Evolutionary conservation across 1,140 invertebrate species (phyloP), one percentile per base, ranked within the genome.

Genomic region (Scaptodrosophila lebanonensis): DNA sequence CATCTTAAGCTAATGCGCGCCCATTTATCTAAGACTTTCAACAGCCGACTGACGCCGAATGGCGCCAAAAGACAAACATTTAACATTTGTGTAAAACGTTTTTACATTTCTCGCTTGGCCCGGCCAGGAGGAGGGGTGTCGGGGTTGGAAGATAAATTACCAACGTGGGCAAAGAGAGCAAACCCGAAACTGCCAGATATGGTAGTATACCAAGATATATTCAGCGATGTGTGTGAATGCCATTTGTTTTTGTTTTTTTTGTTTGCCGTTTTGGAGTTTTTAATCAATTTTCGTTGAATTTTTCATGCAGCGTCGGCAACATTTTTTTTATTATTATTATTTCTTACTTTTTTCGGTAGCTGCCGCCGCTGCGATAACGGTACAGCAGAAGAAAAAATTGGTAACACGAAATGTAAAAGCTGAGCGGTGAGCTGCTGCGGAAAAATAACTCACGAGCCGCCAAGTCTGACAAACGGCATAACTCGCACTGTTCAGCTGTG

Each of bases 281-380:
- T 79, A 79, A 79, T 79, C 73, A 79, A 79, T 79, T 79, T 79
- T 73, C 53, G 69, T 75, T 79, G 73, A 69, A 79, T 79, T 79
- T 79, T 79, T 79, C 42, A 77, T 77, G 64, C 64, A 25, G 8
- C 22, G 22, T 8, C 8, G 8, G 8, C 22, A 25, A 25, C 22
- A 25, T 4, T n/a, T n/a, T n/a, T n/a, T n/a, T n/a, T n/a, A n/a
- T n/a, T n/a, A n/a, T n/a, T n/a, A n/a, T n/a, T n/a, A n/a, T n/a
- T n/a, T n/a, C n/a, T n/a, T n/a, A n/a, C n/a, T n/a, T n/a, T n/a
- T n/a, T 25, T 25, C 22, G 73, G 67, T 75, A 66, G 71, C 70
- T 76, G 71, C n/a, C n/a, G n/a, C n/a, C n/a, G n/a, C n/a, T n/a
- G n/a, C n/a, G n/a, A n/a, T n/a, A n/a, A n/a, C n/a, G n/a, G n/a